Evolutionary conservation across 2,888 invertebrate species (phyloP), one percentile per base, ranked within the genome.

Genomic region (Pilophorus perplexus): DNA sequence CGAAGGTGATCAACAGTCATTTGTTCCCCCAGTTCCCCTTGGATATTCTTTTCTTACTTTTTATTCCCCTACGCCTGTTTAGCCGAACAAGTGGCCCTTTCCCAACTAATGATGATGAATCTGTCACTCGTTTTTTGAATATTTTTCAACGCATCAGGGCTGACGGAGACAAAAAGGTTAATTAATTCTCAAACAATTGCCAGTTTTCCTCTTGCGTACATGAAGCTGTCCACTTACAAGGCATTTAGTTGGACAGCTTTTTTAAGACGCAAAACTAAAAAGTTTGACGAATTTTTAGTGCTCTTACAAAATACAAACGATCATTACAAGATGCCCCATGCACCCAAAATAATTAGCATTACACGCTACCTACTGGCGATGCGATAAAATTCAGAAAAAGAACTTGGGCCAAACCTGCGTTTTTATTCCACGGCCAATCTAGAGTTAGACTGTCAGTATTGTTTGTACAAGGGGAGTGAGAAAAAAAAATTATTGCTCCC

Each of bases 401-500:
- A 55, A 23, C 50, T n/a, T 12, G 37, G 5, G 5, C 33, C 37
- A 5, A 55, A 55, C 54, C 38, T 12, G 27, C 52, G 2, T 37
- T 55, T 55, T 55, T 55, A 55, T 55, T 16, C 38, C 10, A 37
- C 55, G 55, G 38, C 37, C 55, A 55, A 55, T 55, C 55, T 33
- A 55, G 55, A 55, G 38, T 38, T 55, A 20, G 38, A 52, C 20
- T 55, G 55, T 55, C 55, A 38, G 55, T 38, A 55, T 22, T 37
- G 55, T 55, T 55, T 38, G 22, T 38, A 54, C 37, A 18, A 55
- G 38, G 2, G n/a, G 38, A 5, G 38, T 12, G 55, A 37, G 25
- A 33, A 48, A 22, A 46, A 46, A 46, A 59, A 62, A 46, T 62
- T 44, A 62, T 62, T 46, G 44, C 28, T 46, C 46, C 46, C 62